Percentiles rank a stretch among this genome's conserved stretches.
These are phyloP conservation scores for Synanthedon formicaeformis DNA, from an alignment of 2,888 invertebrate genomes.

Conservation along the genomic window DNA sequence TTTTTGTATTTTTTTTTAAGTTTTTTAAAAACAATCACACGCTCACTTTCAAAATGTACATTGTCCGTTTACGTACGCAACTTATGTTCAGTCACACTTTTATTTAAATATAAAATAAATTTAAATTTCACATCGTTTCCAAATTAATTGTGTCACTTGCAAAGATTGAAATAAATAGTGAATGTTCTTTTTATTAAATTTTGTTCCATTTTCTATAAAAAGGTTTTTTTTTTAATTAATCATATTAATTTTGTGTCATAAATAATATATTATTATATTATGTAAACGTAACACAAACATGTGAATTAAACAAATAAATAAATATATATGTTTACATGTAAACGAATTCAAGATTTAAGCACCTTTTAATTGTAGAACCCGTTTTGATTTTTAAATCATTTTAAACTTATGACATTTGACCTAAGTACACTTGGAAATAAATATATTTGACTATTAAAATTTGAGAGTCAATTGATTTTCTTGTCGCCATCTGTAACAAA, in stretches of 20 bases:
- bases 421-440: slow-evolving; percentile 27
- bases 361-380: slow-evolving; percentile 23
- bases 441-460: slow-evolving; percentile 20
- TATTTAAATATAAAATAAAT: neutral
- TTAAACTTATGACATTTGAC: slow-evolving; percentile 38
- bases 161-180: neutral
- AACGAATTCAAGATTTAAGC: slow-evolving; percentile 8
- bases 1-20: no score
- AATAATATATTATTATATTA: no score
- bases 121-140: neutral
- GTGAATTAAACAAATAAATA: no score
- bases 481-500: neutral
- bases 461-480: slow-evolving; percentile 1
- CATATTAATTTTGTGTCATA: no score
- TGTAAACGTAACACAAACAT: no score
- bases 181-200: neutral
- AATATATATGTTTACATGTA: no score
- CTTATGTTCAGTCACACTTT: no score
- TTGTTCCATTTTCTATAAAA: neutral
- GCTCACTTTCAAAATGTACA: neutral
- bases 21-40: no score
- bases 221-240: no score
- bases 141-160: neutral
- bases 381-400: slow-evolving; percentile 21
- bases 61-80: neutral